A percentile compares a stretch with the other conserved stretches of the same genome.
Conservation (phyloP, 2,797 vertebrate species). For the Lerista edwardsae region DNA sequence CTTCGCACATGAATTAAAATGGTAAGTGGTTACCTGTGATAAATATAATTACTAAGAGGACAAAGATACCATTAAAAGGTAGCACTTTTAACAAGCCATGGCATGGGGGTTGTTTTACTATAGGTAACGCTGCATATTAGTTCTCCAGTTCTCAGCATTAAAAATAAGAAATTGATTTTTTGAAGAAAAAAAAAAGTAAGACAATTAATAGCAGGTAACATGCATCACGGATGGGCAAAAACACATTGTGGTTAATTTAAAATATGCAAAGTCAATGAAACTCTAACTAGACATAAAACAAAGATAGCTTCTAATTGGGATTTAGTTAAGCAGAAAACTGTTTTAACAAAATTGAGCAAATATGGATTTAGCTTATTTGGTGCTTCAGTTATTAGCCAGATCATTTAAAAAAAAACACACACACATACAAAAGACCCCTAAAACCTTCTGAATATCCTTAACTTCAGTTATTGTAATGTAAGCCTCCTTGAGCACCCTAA, state of each 20-base stretch:
- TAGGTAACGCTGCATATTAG: neutral
- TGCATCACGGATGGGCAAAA: neutral
- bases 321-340: neutral
- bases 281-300: neutral
- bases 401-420: no score
- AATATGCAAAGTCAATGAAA: neutral
- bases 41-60: conserved; percentile 9
- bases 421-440: neutral
- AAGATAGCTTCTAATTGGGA: neutral
- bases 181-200: no score
- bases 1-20: conserved; percentile 3
- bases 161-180: neutral
- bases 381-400: neutral
- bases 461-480: no score
- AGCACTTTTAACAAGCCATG: neutral
- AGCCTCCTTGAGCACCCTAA: no score
- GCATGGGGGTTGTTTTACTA: neutral
- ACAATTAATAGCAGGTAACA: neutral
- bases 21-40: neutral
- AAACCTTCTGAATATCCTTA: neutral
- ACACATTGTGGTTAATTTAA: neutral
- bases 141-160: neutral
- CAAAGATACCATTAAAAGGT: neutral
- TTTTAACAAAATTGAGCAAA: neutral
- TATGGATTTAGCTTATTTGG: neutral